Base-by-base conservation (phyloP, 1,140 invertebrate species). In the Grapholita molesta region DNA sequence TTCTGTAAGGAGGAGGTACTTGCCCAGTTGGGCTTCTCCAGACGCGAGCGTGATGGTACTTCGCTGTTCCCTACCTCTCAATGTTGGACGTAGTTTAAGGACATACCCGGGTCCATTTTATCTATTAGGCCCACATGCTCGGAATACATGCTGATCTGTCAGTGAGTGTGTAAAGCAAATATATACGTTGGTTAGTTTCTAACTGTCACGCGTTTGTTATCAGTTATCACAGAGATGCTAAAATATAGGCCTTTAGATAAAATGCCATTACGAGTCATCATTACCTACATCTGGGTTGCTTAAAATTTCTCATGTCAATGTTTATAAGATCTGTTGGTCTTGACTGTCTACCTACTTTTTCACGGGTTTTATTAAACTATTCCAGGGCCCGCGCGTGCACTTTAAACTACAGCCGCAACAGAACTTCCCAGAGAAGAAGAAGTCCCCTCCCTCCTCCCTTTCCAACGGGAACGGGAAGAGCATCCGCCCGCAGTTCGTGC, bases 331-430 rank as follows among this genome's bases (percentile, higher is more conserved):
- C n/a, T n/a, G n/a, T n/a, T n/a, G n/a, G n/a, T n/a, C n/a, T n/a
- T n/a, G n/a, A 30, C 28, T 30, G 28, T 30, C 28, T 30, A 30
- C 28, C 3, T 3, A 30, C 28, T 30, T n/a, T n/a, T n/a, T 38
- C 1, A 38, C 12, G 3, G 8, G 11, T 33, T n/a, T 2, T 12
- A 35, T 35, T 38, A 15, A 32, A 35, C 9, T 3, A 66, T 85
- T 85, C 5, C 80, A 89, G 83, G 88, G 91, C 23, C 92, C 92
- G n/a, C 90, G 93, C 66, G 94, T 94, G 28, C 94, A 94, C 72
- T 92, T 92, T 75, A 92, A 92, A 68, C 75, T 92, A n/a, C 84
- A 90, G 52, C 89, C 88, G 11, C 91, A 92, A 70, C 85, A 88
- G 70, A 77, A 79, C 75, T 86, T 76, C 64, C 66, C 72, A 35